phyloP scores from a whole-genome alignment of 2,888 invertebrate genomes.

The Dusona sp. region DNA sequence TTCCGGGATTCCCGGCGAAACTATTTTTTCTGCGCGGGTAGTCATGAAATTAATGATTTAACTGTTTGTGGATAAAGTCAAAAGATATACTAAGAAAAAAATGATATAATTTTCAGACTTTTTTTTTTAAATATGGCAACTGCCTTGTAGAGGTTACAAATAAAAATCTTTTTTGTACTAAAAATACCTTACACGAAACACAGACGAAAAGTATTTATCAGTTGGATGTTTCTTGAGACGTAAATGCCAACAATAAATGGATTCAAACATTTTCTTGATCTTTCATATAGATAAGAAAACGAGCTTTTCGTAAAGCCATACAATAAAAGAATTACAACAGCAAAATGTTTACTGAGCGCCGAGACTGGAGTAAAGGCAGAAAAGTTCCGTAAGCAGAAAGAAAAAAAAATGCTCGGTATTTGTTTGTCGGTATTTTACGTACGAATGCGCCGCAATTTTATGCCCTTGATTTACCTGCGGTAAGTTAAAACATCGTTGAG shows the following conservation, averaged over 20 bases:
- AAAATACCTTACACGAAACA: neutral
- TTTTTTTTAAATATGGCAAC: neutral
- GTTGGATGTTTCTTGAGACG: neutral
- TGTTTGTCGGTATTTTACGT: conserved; percentile 10
- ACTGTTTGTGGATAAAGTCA: neutral
- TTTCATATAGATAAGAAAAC: conserved; percentile 25
- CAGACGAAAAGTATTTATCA: conserved; percentile 4
- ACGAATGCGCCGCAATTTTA: conserved; percentile 4
- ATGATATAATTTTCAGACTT: no score
- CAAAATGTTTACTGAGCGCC: conserved; percentile 2
- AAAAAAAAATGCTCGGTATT: conserved; percentile 31
- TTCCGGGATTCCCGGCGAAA: no score
- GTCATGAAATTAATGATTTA: no score
- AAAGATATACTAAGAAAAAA: neutral
- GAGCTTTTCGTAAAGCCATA: conserved; percentile 4
- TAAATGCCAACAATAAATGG: conserved; percentile 5
- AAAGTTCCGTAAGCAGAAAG: neutral
- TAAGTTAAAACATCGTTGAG: conserved; percentile 1
- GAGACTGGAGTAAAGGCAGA: conserved; percentile 2
- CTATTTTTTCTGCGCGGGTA: no score
- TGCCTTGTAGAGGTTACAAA: neutral
- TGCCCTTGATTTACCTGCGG: conserved; percentile 9
- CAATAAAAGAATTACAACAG: conserved; percentile 8
- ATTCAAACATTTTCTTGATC: conserved; percentile 29
- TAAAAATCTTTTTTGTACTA: neutral